phyloP scores from a whole-genome alignment of 2,797 vertebrate species.

The Chiroxiphia lanceolata region DNA sequence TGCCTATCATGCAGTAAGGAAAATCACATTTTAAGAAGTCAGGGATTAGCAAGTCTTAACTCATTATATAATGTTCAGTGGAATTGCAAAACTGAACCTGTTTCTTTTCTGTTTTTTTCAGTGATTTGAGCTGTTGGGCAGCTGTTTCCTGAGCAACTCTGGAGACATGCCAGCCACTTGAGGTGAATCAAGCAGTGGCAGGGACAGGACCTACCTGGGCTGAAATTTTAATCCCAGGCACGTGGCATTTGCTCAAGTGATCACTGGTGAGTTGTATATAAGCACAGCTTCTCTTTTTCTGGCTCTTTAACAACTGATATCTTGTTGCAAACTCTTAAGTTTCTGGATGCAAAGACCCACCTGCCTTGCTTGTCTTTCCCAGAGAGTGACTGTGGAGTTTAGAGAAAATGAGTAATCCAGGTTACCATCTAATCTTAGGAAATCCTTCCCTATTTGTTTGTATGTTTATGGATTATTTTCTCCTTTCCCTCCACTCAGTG shows the following conservation, averaged over 20 bases:
- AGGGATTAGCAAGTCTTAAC: neutral
- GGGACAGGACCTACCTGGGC: neutral
- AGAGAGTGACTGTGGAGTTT: neutral
- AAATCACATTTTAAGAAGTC: neutral
- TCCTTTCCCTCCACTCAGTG: neutral
- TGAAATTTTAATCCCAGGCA: neutral
- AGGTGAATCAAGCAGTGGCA: neutral
- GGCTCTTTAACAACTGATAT: neutral
- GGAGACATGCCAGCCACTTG: constrained; percentile 8
- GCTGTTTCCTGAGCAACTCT: neutral
- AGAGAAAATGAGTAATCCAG: neutral
- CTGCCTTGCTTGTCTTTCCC: neutral
- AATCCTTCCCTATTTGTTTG: neutral
- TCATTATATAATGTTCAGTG: neutral
- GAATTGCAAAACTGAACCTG: neutral
- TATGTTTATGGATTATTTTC: neutral
- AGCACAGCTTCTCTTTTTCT: neutral
- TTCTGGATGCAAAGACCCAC: neutral
- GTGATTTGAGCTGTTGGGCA: neutral
- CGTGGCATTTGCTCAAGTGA: neutral
- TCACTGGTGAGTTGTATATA: neutral
- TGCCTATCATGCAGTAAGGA: neutral
- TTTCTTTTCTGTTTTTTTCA: neutral
- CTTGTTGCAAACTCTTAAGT: neutral
- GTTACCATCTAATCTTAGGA: neutral